Evolutionary conservation across 2,113 vertebrate genomes (phyloP), one percentile per base, ranked within the genome.

Genomic region (Gopherus evgoodei): DNA sequence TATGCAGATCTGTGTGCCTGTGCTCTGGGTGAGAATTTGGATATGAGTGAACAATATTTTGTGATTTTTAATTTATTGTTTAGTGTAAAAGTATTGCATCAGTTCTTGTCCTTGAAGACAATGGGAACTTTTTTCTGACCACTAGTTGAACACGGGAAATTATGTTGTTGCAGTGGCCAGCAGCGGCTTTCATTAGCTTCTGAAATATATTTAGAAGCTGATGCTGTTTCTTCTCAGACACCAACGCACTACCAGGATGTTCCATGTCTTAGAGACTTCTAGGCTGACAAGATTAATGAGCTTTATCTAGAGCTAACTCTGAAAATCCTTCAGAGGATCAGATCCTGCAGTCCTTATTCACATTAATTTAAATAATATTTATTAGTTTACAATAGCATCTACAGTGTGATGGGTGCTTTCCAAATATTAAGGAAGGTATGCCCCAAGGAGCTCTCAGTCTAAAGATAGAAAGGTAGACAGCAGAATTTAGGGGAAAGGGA

Each of bases 1-100:
- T 25, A 87, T 22, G 7, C 0, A 0, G 8, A 87, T 94, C 54
- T 78, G 8, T 62, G 31, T 72, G 62, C 35, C 62, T 21, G 8
- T 80, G 6, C 11, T 8, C 3, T 47, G 47, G 91, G 72, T 56
- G 47, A 86, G 80, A 88, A 47, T 42, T 75, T 83, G 38, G 11
- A 75, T 91, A 42, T 89, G 31, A 57, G 38, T 76, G 22, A 76
- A 76, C 42, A 76, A 44, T 62, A 69, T n/a, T n/a, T 42, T 75
- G 38, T 75, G 69, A 42, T 42, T 25, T 75, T 22, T 42, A 42
- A 25, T 76, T 42, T 44, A 42, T 42, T 42, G n/a, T 76, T 24
- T 76, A 44, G 24, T 76, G 22, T 44, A 25, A 69, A 69, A 19
- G 35, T 69, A 69, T 69, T 69, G 62, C 13, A 16, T 69, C 14